Percentiles rank a stretch among this genome's conserved stretches.
phyloP scores from a whole-genome alignment of 2,888 invertebrate species.

The Aspidiotus destructor region DNA sequence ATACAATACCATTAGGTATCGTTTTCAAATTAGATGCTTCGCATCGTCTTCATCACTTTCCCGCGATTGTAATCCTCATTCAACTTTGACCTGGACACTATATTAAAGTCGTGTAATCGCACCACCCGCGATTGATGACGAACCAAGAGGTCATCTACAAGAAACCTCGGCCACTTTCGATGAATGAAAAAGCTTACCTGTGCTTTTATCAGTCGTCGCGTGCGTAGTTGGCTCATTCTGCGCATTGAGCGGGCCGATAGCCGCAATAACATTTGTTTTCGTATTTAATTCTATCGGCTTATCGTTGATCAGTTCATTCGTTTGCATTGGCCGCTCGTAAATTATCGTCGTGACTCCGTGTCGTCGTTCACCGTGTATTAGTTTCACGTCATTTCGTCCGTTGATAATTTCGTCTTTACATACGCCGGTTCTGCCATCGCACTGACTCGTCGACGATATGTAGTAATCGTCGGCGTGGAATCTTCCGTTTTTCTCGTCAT shows the following conservation, averaged over 20 bases:
- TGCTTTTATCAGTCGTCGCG: slow-evolving; percentile 59
- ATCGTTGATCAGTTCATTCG: slow-evolving; percentile 63
- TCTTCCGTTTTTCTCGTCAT: slow-evolving; percentile 49
- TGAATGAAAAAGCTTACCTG: slow-evolving; percentile 40
- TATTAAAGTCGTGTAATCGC: too few relatives aligned
- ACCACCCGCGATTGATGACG: too few relatives aligned
- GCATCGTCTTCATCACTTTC: too few relatives aligned
- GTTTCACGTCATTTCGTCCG: slow-evolving; percentile 64
- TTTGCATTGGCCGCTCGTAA: slow-evolving; percentile 66
- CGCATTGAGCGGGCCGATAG: slow-evolving; percentile 73
- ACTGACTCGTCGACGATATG: slow-evolving; percentile 60
- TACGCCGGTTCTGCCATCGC: slow-evolving; percentile 55
- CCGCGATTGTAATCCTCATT: too few relatives aligned
- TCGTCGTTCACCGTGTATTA: slow-evolving; percentile 65
- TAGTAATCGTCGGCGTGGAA: slow-evolving; percentile 77
- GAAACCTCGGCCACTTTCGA: not conserved
- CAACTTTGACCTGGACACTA: too few relatives aligned
- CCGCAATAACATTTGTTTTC: slow-evolving; percentile 72
- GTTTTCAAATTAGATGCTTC: too few relatives aligned
- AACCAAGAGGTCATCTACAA: too few relatives aligned
- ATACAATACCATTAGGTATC: too few relatives aligned
- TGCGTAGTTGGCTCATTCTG: slow-evolving; percentile 77
- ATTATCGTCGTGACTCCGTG: slow-evolving; percentile 71
- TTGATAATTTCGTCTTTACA: slow-evolving; percentile 76
- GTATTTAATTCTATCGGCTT: slow-evolving; percentile 56